Evolutionary conservation across 1,140 invertebrate genomes (phyloP).

Genomic region (Aporrectodea caliginosa): DNA sequence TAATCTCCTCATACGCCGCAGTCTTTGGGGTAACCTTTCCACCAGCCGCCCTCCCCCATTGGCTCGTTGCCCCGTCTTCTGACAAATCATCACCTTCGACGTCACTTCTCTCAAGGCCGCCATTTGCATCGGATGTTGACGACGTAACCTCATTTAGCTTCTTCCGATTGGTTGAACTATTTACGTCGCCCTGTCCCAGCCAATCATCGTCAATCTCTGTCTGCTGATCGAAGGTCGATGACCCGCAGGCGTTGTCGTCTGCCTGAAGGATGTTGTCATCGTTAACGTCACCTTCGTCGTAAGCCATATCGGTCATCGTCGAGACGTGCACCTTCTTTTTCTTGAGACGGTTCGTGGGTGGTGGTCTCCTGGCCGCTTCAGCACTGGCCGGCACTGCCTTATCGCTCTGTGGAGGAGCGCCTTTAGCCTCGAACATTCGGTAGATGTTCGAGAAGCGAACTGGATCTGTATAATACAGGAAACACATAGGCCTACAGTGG

Average conservation of each 20-base stretch:
- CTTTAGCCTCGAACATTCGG: not conserved
- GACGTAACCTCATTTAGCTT: not conserved
- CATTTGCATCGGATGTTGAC: not conserved
- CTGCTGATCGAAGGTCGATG: not conserved
- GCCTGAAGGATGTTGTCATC: too few relatives aligned
- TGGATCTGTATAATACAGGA: too few relatives aligned
- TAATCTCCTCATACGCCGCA: not conserved
- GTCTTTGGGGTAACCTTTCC: not conserved
- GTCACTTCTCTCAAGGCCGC: not conserved
- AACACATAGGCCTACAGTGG: too few relatives aligned
- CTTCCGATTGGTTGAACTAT: too few relatives aligned
- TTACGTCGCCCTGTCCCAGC: too few relatives aligned
- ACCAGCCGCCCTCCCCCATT: not conserved
- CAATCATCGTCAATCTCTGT: too few relatives aligned
- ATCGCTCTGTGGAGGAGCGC: not conserved
- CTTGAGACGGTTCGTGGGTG: not conserved
- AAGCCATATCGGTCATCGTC: not conserved
- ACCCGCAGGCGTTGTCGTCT: not conserved
- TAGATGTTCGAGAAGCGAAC: not conserved
- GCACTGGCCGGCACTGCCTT: not conserved
- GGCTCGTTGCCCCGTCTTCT: not conserved
- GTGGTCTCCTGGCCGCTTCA: too few relatives aligned
- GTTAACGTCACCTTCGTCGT: not conserved
- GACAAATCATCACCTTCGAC: not conserved
- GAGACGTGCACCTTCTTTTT: not conserved